Base-by-base conservation (phyloP, 2,113 vertebrate genomes). In the Cyprinodon tularosa region DNA sequence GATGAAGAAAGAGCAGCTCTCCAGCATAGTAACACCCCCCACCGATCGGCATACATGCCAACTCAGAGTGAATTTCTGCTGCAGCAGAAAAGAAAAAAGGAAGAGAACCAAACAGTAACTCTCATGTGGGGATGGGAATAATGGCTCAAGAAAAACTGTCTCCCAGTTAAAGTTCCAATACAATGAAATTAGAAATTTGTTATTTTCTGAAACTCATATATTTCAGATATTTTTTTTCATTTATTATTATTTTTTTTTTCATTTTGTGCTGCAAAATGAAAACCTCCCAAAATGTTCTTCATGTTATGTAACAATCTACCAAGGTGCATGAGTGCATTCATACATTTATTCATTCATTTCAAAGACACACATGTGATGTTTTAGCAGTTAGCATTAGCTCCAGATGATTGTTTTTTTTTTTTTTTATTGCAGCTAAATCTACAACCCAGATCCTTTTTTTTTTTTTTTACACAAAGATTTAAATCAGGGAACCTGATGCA, bases 41-140 rank as follows among this genome's bases (percentile, higher is more conserved):
- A 45, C 65, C 29, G 29, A 45, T 2, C 70, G 40, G 4, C 65
- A 7, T 80, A 53, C 68, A 76, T 59, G 59, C 73, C 71, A 45
- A 77, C 78, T 74, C 81, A 48, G 60, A 62, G 44, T 67, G 80
- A 81, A 76, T 77, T 3, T 53, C 36, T 22, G 17, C 9, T 12
- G 44, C 44, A 45, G 44, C 44, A 45, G 5, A 11, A 8, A 45
- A 45, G 44, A 8, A 53, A 53, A 53, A 20, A 17, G 7, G 2
- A 20, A 20, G 17, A 53, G n/a, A 53, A 53, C 6, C 50, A 2
- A n/a, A 53, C 14, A 53, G 48, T 4, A 50, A 50, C 48, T 15
- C 48, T 50, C 14, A 50, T 4, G 5, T 17, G 14, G 14, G 48
- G 48, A 53, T 53, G 29, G 29, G 29, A 29, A 29, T 29, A 29